These are phyloP conservation scores for Molossus alvarezi DNA, from an alignment of 2,797 vertebrate genomes.

Conservation along the genomic window DNA sequence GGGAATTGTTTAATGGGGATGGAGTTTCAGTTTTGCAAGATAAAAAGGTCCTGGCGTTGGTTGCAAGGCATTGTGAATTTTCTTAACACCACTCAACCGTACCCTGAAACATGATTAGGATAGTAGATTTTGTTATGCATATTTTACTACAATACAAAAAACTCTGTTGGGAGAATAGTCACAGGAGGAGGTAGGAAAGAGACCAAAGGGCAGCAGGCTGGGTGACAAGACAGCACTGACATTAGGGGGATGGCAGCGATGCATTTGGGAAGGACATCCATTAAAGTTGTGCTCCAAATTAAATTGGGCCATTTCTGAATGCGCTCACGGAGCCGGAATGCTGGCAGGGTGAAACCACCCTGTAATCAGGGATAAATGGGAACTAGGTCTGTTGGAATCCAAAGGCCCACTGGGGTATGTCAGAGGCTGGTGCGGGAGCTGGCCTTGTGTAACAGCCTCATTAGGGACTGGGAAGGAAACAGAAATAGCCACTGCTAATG, in stretches of 20 bases:
- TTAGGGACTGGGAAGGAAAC: conserved; percentile 72
- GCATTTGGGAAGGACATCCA: not conserved
- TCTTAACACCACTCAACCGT: not conserved
- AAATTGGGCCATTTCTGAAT: conserved; percentile 18
- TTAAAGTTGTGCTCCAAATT: conserved; percentile 25
- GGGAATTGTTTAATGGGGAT: no score
- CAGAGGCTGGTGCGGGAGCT: conserved; percentile 33
- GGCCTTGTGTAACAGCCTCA: conserved; percentile 68
- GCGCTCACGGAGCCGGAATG: conserved; percentile 27
- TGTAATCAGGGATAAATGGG: not conserved
- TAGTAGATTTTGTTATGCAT: not conserved
- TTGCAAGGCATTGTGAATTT: not conserved
- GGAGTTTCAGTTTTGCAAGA: conserved; percentile 24
- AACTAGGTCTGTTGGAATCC: conserved; percentile 42
- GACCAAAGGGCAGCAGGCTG: not conserved
- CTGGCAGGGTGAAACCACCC: not conserved
- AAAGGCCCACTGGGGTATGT: conserved; percentile 59
- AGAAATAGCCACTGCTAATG: conserved; percentile 72
- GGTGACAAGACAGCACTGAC: not conserved
- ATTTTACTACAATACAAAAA: not conserved
- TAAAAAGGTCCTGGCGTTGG: not conserved
- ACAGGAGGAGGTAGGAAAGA: not conserved
- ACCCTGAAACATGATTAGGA: not conserved
- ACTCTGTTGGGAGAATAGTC: not conserved
- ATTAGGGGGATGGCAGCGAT: not conserved